Conservation (phyloP, 2,113 vertebrate species). For the Neoarius graeffei region DNA sequence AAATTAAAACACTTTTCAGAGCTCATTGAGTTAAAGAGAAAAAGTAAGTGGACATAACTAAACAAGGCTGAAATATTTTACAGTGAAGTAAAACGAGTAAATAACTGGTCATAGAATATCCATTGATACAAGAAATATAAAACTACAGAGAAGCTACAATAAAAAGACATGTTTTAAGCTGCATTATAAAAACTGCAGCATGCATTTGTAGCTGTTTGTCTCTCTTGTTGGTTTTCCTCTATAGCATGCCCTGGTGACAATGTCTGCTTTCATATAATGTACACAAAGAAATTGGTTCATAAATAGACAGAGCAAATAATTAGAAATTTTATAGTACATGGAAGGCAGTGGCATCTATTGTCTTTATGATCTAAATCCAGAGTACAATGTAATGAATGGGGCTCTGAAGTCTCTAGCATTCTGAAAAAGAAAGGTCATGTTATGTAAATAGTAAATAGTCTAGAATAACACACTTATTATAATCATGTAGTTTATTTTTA, state of each 20-base stretch:
- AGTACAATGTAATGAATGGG: not conserved
- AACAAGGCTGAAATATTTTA: too few relatives aligned
- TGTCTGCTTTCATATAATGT: constrained; percentile 6
- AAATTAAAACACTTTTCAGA: too few relatives aligned
- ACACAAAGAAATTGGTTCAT: constrained; percentile 1
- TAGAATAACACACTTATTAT: not conserved
- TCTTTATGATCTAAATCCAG: not conserved
- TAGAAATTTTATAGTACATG: not conserved
- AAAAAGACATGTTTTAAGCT: not conserved
- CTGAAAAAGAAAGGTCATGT: not conserved
- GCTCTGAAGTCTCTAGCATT: not conserved
- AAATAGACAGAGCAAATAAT: constrained; percentile 15
- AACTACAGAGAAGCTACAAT: not conserved
- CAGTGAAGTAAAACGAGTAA: not conserved
- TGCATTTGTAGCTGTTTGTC: not conserved
- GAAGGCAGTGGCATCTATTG: not conserved
- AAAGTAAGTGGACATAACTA: too few relatives aligned
- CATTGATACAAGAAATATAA: not conserved
- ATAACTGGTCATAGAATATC: not conserved
- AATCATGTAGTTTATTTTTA: not conserved
- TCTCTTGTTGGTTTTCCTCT: not conserved
- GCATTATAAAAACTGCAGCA: not conserved
- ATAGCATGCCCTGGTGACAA: not conserved
- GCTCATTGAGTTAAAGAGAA: too few relatives aligned
- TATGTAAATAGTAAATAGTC: not conserved